These are phyloP conservation scores for Rhabdophis nuchalis DNA, from an alignment of 2,797 vertebrate genomes.

Conservation along the genomic window DNA sequence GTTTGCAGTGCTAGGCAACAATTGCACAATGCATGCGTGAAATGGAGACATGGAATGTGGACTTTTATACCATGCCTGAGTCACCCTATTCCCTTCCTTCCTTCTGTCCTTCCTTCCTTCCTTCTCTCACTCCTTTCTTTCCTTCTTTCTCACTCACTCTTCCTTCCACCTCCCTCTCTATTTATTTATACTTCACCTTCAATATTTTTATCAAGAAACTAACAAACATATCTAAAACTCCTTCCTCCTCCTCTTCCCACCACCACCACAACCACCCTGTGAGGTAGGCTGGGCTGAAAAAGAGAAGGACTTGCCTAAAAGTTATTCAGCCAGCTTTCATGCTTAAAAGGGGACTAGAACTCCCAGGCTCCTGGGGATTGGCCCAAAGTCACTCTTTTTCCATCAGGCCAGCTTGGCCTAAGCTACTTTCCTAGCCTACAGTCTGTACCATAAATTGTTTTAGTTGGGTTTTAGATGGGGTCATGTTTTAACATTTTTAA, in stretches of 20 bases:
- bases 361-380: neutral
- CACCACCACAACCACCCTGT: neutral
- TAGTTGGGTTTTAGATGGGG: too few relatives aligned
- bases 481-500: too few relatives aligned
- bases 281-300: neutral
- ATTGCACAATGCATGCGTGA: neutral
- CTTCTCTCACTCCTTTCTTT: too few relatives aligned
- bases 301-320: neutral
- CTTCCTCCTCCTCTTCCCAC: neutral
- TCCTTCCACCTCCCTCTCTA: too few relatives aligned
- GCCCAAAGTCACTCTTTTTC: too few relatives aligned
- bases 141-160: too few relatives aligned
- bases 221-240: neutral
- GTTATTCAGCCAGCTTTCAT: too few relatives aligned
- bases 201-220: neutral
- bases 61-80: neutral
- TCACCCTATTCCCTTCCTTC: neutral
- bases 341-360: neutral
- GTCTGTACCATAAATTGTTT: too few relatives aligned
- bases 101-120: too few relatives aligned
- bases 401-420: too few relatives aligned
- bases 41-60: neutral
- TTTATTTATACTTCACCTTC: neutral
- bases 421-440: too few relatives aligned
- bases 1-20: neutral